Conservation (phyloP, 2,888 invertebrate species). For the Amiota minor region DNA sequence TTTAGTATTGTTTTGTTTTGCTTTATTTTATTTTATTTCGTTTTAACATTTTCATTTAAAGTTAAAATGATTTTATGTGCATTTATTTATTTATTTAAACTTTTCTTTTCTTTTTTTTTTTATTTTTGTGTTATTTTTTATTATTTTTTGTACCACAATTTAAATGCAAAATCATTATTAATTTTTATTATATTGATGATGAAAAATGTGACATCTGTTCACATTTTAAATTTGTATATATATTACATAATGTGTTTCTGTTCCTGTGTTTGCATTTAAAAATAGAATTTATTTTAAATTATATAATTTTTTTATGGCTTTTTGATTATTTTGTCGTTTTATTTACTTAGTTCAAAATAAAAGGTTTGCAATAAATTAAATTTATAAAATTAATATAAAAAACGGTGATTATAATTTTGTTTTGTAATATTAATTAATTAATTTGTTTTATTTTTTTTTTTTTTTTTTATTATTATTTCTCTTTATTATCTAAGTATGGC, state of each 20-base stretch:
- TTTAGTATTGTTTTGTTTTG: background rate
- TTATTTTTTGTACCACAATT: conserved; percentile 60
- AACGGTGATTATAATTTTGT: no score
- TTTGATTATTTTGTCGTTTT: conserved; percentile 4
- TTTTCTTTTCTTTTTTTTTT: conserved; percentile 25
- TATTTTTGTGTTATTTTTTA: no score
- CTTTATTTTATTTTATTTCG: background rate
- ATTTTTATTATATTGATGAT: conserved; percentile 35
- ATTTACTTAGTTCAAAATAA: background rate
- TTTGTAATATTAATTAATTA: background rate
- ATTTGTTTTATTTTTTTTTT: conserved; percentile 9
- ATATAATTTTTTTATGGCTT: background rate
- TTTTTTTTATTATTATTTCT: conserved; percentile 5
- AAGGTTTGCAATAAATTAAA: no score
- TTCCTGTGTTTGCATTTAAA: background rate
- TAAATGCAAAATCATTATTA: conserved; percentile 53
- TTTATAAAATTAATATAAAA: no score
- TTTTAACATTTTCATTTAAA: conserved; percentile 45
- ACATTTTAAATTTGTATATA: conserved; percentile 61
- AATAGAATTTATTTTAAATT: background rate
- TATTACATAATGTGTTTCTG: conserved; percentile 38
- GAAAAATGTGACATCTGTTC: conserved; percentile 12
- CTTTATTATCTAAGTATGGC: conserved; percentile 27
- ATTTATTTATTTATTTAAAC: conserved; percentile 33
- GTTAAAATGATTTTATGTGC: conserved; percentile 42